phyloP scores from a whole-genome alignment of 2,888 invertebrate genomes.

The Nemapogon koenigi region DNA sequence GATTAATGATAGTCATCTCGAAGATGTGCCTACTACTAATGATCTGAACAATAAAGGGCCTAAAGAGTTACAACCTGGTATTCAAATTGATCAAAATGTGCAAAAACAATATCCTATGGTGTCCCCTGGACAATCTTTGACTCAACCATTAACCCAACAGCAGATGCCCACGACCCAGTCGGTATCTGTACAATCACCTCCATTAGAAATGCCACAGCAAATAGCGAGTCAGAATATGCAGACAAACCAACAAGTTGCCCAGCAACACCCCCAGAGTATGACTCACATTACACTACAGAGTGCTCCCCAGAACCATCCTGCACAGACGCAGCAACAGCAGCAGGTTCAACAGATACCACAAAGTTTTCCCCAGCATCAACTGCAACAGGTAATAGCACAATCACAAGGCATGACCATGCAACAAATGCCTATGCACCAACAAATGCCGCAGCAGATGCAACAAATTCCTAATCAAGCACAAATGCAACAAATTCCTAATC shows the following conservation, averaged over 20 bases:
- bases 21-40: conserved; percentile 42
- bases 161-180: conserved; percentile 51
- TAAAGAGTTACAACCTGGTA: conserved; percentile 51
- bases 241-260: conserved; percentile 44
- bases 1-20: conserved; percentile 58
- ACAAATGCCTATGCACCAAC: conserved; percentile 60
- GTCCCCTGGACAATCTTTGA: conserved; percentile 58
- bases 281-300: conserved; percentile 58
- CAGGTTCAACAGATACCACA: conserved; percentile 61
- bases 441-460: conserved; percentile 60
- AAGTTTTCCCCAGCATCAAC: conserved; percentile 59
- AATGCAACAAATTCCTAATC: conserved; percentile 60
- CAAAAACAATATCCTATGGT: conserved; percentile 60
- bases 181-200: conserved; percentile 57
- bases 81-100: conserved; percentile 54
- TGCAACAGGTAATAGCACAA: conserved; percentile 59
- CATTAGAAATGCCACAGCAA: conserved; percentile 59
- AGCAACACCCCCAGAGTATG: conserved; percentile 60
- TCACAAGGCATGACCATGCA: conserved; percentile 57
- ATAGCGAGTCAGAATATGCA: conserved; percentile 52
- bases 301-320: conserved; percentile 40
- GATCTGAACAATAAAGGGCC: conserved; percentile 55
- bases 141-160: conserved; percentile 48
- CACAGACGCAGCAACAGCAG: conserved; percentile 40
- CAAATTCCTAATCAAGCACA: conserved; percentile 56